phyloP scores from a whole-genome alignment of 1,140 invertebrate genomes.

The Chrysomallon squamiferum region DNA sequence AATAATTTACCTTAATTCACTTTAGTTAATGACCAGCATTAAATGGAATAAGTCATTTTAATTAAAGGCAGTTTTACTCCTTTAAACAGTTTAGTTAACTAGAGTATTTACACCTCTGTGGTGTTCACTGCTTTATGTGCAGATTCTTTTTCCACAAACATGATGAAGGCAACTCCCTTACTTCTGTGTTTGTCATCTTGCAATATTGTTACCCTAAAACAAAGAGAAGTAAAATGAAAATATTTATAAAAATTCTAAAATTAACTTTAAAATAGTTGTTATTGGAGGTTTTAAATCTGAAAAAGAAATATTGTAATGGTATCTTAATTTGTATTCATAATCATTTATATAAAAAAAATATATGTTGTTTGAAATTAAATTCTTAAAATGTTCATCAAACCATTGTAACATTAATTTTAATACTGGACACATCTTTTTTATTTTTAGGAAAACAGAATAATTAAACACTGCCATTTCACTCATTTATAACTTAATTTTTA shows the following conservation, averaged over 20 bases:
- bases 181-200: constrained; percentile 74
- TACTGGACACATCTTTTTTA: no score
- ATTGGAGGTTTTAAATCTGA: not conserved
- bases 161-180: constrained; percentile 80
- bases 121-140: constrained; percentile 72
- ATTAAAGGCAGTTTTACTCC: no score
- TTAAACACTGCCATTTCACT: no score
- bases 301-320: not conserved
- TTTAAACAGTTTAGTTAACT: no score
- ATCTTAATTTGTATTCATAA: not conserved
- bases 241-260: not conserved
- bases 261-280: not conserved
- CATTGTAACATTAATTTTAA: no score
- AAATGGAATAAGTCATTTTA: no score
- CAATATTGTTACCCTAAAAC: constrained; percentile 74
- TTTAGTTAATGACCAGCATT: no score
- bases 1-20: no score
- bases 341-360: not conserved
- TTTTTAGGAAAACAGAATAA: no score
- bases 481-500: no score
- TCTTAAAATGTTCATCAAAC: no score
- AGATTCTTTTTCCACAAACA: constrained; percentile 74
- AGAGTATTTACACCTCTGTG: constrained; percentile 71
- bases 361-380: not conserved
- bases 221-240: constrained; percentile 33